A percentile compares a stretch with the other conserved stretches of the same genome.
Evolutionary conservation across 2,888 invertebrate species (phyloP).

Genomic region (Monopis laevigella): DNA sequence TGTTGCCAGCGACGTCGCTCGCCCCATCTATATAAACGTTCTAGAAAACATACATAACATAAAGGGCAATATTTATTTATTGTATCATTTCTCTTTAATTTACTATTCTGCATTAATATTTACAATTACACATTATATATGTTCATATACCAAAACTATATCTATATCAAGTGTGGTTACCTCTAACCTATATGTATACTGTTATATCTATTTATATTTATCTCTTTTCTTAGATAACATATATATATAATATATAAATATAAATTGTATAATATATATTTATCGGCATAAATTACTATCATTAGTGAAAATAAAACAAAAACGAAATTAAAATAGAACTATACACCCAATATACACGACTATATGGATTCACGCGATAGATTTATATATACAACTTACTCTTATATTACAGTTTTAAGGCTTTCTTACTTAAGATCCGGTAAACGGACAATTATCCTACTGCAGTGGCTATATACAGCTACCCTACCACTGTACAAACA

Average conservation of each 20-base stretch:
- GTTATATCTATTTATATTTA: constrained; percentile 64
- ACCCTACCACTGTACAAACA: too few relatives aligned
- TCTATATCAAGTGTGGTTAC: constrained; percentile 54
- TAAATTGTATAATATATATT: constrained; percentile 24
- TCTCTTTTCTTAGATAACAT: constrained; percentile 39
- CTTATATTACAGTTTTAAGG: constrained; percentile 55
- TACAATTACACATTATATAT: constrained; percentile 49
- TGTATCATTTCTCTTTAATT: constrained; percentile 56
- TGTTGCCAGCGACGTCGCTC: too few relatives aligned
- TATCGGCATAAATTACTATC: constrained; percentile 65
- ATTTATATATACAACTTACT: constrained; percentile 52
- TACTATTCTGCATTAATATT: constrained; percentile 55
- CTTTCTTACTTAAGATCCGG: too few relatives aligned
- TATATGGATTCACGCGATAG: constrained; percentile 48
- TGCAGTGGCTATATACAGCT: too few relatives aligned
- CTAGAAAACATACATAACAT: too few relatives aligned
- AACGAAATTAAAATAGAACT: constrained; percentile 45
- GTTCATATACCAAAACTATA: constrained; percentile 65
- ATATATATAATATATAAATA: constrained; percentile 52
- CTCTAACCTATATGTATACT: constrained; percentile 64
- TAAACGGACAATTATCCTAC: too few relatives aligned
- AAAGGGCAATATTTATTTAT: constrained; percentile 49
- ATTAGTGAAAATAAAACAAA: constrained; percentile 52
- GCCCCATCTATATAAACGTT: too few relatives aligned
- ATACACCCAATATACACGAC: constrained; percentile 65